phyloP scores from a whole-genome alignment of 2,797 vertebrate genomes.

The Sebastes hubbsi region DNA sequence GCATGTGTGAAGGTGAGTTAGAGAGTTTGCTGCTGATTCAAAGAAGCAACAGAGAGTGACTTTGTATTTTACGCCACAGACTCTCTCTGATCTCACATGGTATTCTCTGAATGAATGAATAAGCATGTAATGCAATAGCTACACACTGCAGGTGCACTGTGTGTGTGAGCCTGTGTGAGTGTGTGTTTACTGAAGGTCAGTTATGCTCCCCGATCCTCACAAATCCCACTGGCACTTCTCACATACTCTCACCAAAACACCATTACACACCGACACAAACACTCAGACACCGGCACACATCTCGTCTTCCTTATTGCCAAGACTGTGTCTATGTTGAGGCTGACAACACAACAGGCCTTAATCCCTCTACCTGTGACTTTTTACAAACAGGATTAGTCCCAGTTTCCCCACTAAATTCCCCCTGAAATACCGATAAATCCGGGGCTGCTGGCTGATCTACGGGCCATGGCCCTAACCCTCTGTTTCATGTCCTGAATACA shows the following conservation, averaged over 20 bases:
- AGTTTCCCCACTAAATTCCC: conserved; percentile 67
- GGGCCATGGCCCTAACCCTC: conserved; percentile 49
- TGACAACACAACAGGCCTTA: conserved; percentile 69
- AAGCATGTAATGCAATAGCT: conserved; percentile 59
- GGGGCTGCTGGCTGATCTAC: conserved; percentile 58
- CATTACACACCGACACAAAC: conserved; percentile 34
- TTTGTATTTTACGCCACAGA: conserved; percentile 6
- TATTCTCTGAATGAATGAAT: conserved; percentile 45
- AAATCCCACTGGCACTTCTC: conserved; percentile 57
- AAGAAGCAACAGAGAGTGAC: background rate
- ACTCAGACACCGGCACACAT: conserved; percentile 12
- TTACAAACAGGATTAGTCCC: conserved; percentile 82
- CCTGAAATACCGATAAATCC: conserved; percentile 65
- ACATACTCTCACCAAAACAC: conserved; percentile 32
- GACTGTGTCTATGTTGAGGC: conserved; percentile 56
- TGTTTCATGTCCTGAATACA: conserved; percentile 72
- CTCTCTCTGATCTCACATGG: conserved; percentile 16
- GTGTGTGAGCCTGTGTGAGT: conserved; percentile 8
- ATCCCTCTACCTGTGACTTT: conserved; percentile 81
- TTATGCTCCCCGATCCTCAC: conserved; percentile 28
- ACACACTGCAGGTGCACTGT: conserved; percentile 12
- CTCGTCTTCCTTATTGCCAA: conserved; percentile 39
- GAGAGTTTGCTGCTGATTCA: background rate
- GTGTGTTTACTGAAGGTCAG: conserved; percentile 63
- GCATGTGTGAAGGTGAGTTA: conserved; percentile 9